A percentile compares a stretch with the other conserved stretches of the same genome.
phyloP scores from a whole-genome alignment of 2,888 invertebrate genomes.

The Polylopha cassiicola region DNA sequence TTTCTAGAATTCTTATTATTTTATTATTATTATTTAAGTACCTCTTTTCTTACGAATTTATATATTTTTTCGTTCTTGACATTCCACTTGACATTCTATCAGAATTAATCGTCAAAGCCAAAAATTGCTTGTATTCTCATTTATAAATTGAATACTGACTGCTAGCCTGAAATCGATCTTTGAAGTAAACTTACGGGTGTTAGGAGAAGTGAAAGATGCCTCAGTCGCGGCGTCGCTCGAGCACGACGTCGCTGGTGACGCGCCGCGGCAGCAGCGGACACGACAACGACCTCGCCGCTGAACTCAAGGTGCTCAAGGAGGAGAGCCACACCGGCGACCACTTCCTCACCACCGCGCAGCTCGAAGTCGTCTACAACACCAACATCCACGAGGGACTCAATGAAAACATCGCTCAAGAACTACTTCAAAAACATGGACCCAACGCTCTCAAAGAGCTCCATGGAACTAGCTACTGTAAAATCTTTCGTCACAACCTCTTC shows the following conservation, averaged over 20 bases:
- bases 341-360: conserved; percentile 58
- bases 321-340: conserved; percentile 64
- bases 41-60: no score
- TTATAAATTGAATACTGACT: no score
- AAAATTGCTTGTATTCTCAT: no score
- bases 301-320: conserved; percentile 53
- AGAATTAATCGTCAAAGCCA: no score
- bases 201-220: no score
- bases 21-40: no score
- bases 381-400: conserved; percentile 72
- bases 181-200: no score
- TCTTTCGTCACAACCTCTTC: conserved; percentile 81
- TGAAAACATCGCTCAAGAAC: conserved; percentile 67
- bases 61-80: conserved; percentile 4
- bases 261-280: not conserved
- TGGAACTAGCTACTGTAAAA: conserved; percentile 79
- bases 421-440: conserved; percentile 75
- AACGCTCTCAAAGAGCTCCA: conserved; percentile 79
- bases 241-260: conserved; percentile 31
- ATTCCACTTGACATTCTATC: no score
- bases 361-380: conserved; percentile 64
- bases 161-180: no score
- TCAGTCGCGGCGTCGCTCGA: conserved; percentile 26
- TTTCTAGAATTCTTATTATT: no score
- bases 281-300: conserved; percentile 24